A percentile compares a stretch with the other conserved stretches of the same genome.
These are phyloP conservation scores for Congeria kusceri DNA, from an alignment of 2,888 invertebrate species.

Conservation along the genomic window DNA sequence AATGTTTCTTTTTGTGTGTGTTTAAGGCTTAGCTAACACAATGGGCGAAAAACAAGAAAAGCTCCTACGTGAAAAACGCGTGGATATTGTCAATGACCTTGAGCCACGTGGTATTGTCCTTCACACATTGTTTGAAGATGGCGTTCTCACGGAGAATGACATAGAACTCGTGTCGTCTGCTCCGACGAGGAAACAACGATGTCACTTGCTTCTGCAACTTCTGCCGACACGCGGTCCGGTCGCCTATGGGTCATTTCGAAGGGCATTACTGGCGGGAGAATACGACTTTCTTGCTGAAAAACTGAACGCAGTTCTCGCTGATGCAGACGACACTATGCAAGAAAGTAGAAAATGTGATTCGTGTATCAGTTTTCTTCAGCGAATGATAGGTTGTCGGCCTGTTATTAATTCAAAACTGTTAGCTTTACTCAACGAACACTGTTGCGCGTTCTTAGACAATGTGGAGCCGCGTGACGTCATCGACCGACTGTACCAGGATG, in stretches of 20 bases:
- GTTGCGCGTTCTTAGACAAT: constrained; percentile 58
- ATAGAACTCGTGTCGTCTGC: constrained; percentile 50
- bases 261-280: constrained; percentile 35
- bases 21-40: not conserved
- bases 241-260: constrained; percentile 62
- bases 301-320: not conserved
- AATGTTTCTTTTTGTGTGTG: not conserved
- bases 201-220: constrained; percentile 52
- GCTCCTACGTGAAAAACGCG: constrained; percentile 40
- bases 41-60: constrained; percentile 51
- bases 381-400: not conserved
- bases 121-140: constrained; percentile 55
- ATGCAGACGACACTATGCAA: not conserved
- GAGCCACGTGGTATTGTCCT: constrained; percentile 57
- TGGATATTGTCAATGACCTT: constrained; percentile 50
- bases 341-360: constrained; percentile 4
- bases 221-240: constrained; percentile 60
- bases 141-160: constrained; percentile 67
- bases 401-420: constrained; percentile 11
- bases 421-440: constrained; percentile 19
- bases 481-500: constrained; percentile 58
- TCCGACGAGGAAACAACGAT: constrained; percentile 53
- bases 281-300: constrained; percentile 39
- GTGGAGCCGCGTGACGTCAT: constrained; percentile 64
- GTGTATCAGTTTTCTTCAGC: constrained; percentile 20